Conservation (phyloP, 2,888 invertebrate species). For the Invenusta paracnida region DNA sequence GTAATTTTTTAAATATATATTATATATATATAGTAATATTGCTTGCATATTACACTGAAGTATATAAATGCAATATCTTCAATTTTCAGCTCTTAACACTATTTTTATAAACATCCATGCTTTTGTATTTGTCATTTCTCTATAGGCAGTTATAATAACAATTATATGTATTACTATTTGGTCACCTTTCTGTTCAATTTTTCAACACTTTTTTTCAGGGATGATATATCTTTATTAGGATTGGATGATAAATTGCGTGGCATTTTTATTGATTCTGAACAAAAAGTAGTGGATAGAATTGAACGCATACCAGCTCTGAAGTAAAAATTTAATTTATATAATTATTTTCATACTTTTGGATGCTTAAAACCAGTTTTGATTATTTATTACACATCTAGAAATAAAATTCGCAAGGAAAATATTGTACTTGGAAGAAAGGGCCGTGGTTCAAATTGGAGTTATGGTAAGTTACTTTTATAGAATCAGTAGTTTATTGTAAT, state of each 20-base stretch:
- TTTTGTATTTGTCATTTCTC: too few species aligned
- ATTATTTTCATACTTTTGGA: too few species aligned
- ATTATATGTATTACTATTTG: too few species aligned
- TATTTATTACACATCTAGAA: not conserved
- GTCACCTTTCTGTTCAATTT: too few species aligned
- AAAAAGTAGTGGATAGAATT: slow-evolving; percentile 32
- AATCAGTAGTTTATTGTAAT: not conserved
- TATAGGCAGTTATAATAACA: too few species aligned
- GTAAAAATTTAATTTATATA: too few species aligned
- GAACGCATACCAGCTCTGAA: not conserved
- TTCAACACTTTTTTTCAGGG: not conserved
- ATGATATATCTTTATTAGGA: not conserved
- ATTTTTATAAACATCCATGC: too few species aligned
- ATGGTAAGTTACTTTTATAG: not conserved
- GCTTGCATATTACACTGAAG: not conserved
- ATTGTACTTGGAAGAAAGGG: not conserved
- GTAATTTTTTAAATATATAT: too few species aligned
- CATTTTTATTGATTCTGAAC: slow-evolving; percentile 35
- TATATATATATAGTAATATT: not conserved
- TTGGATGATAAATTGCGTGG: not conserved
- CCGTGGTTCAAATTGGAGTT: slow-evolving; percentile 32
- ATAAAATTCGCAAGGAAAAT: slow-evolving; percentile 22
- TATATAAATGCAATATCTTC: too few species aligned
- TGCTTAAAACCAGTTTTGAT: not conserved
- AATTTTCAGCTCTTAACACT: too few species aligned